These are phyloP conservation scores for Onychomys arenicola DNA, from an alignment of 2,797 vertebrate species.

Conservation along the genomic window DNA sequence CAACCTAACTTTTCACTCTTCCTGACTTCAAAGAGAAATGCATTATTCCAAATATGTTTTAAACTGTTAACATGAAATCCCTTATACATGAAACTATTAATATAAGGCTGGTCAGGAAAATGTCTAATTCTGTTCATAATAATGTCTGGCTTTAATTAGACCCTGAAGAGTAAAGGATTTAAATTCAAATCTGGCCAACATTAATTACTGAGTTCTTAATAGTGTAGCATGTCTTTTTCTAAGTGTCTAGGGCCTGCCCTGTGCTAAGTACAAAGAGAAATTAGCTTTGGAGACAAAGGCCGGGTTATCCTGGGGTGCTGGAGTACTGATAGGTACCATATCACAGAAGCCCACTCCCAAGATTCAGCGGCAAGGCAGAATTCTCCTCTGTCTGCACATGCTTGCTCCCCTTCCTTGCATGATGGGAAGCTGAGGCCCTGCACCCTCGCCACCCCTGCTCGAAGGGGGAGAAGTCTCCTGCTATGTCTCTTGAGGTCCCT, in stretches of 20 bases:
- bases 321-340: neutral
- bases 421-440: neutral
- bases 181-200: slow-evolving; percentile 88
- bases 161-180: slow-evolving; percentile 89
- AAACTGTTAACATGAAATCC: slow-evolving; percentile 80
- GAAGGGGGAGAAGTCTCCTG: neutral
- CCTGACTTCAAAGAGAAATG: slow-evolving; percentile 68
- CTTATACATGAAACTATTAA: slow-evolving; percentile 87
- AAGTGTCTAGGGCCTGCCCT: slow-evolving; percentile 81
- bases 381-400: neutral
- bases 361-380: neutral
- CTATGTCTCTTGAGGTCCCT: neutral
- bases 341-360: neutral
- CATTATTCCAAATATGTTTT: slow-evolving; percentile 77
- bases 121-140: slow-evolving; percentile 86
- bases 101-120: slow-evolving; percentile 84
- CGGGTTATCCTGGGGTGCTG: slow-evolving; percentile 22
- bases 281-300: slow-evolving; percentile 60
- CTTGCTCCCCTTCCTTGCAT: neutral
- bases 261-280: slow-evolving; percentile 69
- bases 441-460: neutral
- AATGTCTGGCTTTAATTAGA: slow-evolving; percentile 90
- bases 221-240: slow-evolving; percentile 85
- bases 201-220: slow-evolving; percentile 88
- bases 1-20: slow-evolving; percentile 75